Conservation (phyloP, 2,113 vertebrate species). For the Climacteris rufus region DNA sequence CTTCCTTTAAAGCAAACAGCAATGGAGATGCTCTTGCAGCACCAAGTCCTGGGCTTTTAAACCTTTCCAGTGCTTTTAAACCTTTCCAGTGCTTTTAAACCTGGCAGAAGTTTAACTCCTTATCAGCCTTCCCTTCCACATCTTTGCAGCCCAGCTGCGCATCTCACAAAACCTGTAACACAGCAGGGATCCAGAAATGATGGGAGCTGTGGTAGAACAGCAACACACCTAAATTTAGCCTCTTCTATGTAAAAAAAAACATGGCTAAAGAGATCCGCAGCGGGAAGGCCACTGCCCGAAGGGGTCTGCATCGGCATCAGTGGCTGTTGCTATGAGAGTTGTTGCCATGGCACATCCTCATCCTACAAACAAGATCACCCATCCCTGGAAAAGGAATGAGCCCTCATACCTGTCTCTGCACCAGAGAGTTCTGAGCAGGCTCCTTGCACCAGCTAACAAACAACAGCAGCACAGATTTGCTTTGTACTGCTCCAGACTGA, state of each 20-base stretch:
- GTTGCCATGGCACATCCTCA: conserved; percentile 73
- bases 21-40: neutral
- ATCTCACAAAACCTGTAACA: neutral
- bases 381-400: conserved; percentile 15
- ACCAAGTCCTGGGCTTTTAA: neutral
- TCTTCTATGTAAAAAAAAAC: neutral
- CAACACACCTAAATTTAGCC: neutral
- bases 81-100: neutral
- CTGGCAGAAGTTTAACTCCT: neutral
- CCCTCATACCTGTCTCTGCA: conserved; percentile 15
- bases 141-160: neutral
- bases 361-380: conserved; percentile 63
- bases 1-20: neutral
- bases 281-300: neutral
- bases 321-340: conserved; percentile 74
- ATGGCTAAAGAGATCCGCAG: neutral
- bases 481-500: neutral
- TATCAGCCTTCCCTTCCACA: neutral
- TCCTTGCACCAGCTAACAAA: neutral
- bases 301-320: neutral
- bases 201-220: neutral
- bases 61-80: neutral
- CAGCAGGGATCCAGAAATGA: neutral
- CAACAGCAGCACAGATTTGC: neutral
- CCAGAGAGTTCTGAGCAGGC: neutral